Conservation (phyloP, 2,888 invertebrate species). For the Steromphala cineraria region DNA sequence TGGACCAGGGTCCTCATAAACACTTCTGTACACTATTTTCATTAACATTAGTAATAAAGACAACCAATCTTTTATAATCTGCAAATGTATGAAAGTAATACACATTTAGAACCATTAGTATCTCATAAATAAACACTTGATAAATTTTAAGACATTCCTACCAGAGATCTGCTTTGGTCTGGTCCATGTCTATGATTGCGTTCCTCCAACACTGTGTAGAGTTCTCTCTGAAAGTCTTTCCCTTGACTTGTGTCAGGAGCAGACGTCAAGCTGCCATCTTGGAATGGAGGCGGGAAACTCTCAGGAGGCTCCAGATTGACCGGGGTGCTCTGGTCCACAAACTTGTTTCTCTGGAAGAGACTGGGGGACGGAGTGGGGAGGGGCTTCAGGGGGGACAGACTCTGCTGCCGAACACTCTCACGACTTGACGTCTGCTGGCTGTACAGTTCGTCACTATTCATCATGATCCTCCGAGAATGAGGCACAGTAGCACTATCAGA, state of each 20-base stretch:
- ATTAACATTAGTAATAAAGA: too few relatives aligned
- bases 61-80: too few relatives aligned
- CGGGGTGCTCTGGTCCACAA: conserved; percentile 63
- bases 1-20: too few relatives aligned
- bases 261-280: background rate
- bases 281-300: conserved; percentile 15
- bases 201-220: conserved; percentile 44
- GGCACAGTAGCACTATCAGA: conserved; percentile 19
- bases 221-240: conserved; percentile 19
- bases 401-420: conserved; percentile 2
- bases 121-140: background rate
- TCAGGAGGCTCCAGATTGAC: conserved; percentile 42
- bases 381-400: conserved; percentile 14
- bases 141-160: background rate
- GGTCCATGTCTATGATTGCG: conserved; percentile 12
- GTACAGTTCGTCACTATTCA: conserved; percentile 16
- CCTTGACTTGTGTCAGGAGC: conserved; percentile 7
- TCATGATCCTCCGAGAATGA: conserved; percentile 16
- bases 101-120: too few relatives aligned
- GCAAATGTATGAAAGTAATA: too few relatives aligned
- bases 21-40: too few relatives aligned
- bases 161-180: background rate
- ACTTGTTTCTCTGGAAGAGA: conserved; percentile 50
- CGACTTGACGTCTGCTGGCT: conserved; percentile 10
- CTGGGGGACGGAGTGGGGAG: conserved; percentile 49